These are phyloP conservation scores for Entomobrya multifasciata DNA, from an alignment of 2,888 invertebrate genomes.

Conservation along the genomic window DNA sequence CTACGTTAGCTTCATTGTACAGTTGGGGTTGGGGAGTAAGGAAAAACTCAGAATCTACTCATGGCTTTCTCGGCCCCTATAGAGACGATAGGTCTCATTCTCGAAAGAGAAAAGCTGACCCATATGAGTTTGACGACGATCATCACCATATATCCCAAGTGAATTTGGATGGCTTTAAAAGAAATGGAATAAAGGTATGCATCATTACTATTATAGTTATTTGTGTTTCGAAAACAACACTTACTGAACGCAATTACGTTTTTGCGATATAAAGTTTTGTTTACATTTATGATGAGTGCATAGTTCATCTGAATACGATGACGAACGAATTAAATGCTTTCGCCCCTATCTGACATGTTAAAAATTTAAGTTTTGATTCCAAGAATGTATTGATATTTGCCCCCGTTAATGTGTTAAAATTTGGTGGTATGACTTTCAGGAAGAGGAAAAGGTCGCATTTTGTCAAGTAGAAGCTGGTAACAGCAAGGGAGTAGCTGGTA, in stretches of 20 bases:
- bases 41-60: constrained; percentile 69
- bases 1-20: constrained; percentile 70
- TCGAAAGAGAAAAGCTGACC: constrained; percentile 82
- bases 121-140: constrained; percentile 88
- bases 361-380: neutral
- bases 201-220: too few relatives aligned
- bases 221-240: too few relatives aligned
- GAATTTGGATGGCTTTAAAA: constrained; percentile 82
- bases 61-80: constrained; percentile 34
- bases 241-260: too few relatives aligned
- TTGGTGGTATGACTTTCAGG: constrained; percentile 73
- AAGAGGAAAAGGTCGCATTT: constrained; percentile 80
- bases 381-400: neutral
- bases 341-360: constrained; percentile 53
- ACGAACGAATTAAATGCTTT: constrained; percentile 27
- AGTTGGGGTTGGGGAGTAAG: constrained; percentile 79
- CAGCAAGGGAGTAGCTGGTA: constrained; percentile 81
- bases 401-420: neutral
- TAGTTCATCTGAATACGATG: constrained; percentile 62
- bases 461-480: constrained; percentile 83
- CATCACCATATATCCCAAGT: constrained; percentile 81
- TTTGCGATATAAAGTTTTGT: too few relatives aligned
- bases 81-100: constrained; percentile 68
- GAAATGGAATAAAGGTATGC: constrained; percentile 81
- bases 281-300: constrained; percentile 52